phyloP scores from a whole-genome alignment of 2,888 invertebrate genomes.

The Nebria brevicollis region DNA sequence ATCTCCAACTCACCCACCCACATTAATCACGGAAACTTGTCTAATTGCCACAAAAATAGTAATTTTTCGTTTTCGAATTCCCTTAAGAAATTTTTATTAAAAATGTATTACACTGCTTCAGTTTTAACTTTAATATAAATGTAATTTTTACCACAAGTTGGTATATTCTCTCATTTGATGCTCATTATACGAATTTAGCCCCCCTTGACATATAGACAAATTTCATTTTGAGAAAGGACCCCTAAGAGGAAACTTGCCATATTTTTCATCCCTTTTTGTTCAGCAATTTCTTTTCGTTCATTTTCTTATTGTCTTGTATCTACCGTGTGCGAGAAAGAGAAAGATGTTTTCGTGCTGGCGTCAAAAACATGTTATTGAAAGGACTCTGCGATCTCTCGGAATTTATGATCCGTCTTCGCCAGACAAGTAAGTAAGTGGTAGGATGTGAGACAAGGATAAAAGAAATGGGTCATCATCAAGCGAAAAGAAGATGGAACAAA shows the following conservation, averaged over 20 bases:
- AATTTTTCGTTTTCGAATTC: too few relatives aligned
- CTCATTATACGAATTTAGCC: neutral
- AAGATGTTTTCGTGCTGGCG: slow-evolving; percentile 37
- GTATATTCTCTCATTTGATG: neutral
- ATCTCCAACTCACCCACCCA: neutral
- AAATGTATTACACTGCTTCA: too few relatives aligned
- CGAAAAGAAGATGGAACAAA: slow-evolving; percentile 4
- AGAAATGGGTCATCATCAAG: neutral
- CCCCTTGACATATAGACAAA: neutral
- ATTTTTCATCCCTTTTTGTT: slow-evolving; percentile 14
- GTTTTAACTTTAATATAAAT: too few relatives aligned
- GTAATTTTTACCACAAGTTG: too few relatives aligned
- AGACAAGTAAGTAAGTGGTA: slow-evolving; percentile 4
- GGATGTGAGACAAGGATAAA: slow-evolving; percentile 5
- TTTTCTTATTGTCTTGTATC: slow-evolving; percentile 1
- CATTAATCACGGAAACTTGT: neutral
- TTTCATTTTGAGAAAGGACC: neutral
- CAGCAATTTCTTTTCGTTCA: neutral
- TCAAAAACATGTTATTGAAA: slow-evolving; percentile 47
- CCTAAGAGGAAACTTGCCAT: neutral
- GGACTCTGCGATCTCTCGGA: slow-evolving; percentile 26
- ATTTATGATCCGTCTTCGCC: slow-evolving; percentile 38
- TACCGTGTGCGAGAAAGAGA: slow-evolving; percentile 15
- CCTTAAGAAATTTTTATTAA: too few relatives aligned
- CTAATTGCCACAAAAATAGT: neutral